These are phyloP conservation scores for Psittacula echo DNA, from an alignment of 2,797 vertebrate species.

Conservation along the genomic window DNA sequence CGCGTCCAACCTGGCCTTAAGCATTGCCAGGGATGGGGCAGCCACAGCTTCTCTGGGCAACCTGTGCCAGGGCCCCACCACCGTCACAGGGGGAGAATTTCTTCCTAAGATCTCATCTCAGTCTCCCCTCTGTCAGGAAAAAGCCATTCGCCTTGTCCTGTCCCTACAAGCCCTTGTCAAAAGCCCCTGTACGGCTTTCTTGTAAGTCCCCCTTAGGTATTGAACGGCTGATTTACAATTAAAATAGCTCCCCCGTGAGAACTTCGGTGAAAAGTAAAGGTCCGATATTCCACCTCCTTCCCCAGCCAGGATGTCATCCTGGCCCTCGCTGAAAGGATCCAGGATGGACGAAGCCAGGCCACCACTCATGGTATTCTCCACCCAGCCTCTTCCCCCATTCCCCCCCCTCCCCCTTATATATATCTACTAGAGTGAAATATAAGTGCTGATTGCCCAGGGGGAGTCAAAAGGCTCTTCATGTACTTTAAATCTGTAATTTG, in stretches of 20 bases:
- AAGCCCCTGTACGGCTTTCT: not conserved
- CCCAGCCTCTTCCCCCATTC: no score
- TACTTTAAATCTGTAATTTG: not conserved
- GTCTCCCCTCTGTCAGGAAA: not conserved
- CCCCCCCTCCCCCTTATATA: no score
- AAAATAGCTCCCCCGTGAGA: not conserved
- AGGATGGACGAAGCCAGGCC: not conserved
- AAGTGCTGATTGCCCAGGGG: not conserved
- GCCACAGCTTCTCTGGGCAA: not conserved
- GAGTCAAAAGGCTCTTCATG: not conserved
- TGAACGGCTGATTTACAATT: not conserved
- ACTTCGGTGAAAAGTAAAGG: fast-evolving
- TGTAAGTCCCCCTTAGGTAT: not conserved
- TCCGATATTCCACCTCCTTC: not conserved
- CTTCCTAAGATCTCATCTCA: not conserved
- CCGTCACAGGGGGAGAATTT: not conserved
- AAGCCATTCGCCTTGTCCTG: not conserved
- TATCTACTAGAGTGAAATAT: not conserved
- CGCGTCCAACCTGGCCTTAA: not conserved
- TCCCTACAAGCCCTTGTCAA: not conserved
- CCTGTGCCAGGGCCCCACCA: not conserved
- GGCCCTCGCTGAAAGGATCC: not conserved
- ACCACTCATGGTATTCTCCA: not conserved
- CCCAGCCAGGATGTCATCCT: not conserved
- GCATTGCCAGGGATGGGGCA: not conserved